Base-by-base conservation (phyloP, 2,797 vertebrate genomes). In the Scolopax bukidnonensis region DNA sequence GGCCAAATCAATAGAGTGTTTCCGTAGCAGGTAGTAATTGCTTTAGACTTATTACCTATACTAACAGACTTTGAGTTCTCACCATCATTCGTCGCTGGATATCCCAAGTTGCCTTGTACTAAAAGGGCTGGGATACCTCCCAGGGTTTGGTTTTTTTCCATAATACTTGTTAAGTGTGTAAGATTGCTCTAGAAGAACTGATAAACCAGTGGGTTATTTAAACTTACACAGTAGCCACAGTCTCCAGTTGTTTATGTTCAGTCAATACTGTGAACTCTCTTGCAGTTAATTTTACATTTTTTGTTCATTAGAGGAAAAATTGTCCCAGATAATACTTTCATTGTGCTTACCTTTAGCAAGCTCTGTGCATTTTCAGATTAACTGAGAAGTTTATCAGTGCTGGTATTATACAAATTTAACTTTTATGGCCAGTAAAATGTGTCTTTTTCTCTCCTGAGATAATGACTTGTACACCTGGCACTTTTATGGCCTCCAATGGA, bases 21-120 rank as follows among this genome's bases (percentile, higher is more conserved):
- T 96, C 92, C 68, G 14, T 95, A 96, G 85, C 81, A 95, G 69
- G 67, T 97, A 91, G 70, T 93, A 96, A 95, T 97, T 93, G 91
- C 89, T 89, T 96, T 87, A 93, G 92, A 97, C 83, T 95, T 93
- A 95, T 59, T 95, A 77, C 77, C 86, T 84, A 2, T 41, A 76
- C 71, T 74, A 88, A 95, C 61, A 92, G 87, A 70, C 77, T 88
- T 67, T 59, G 94, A 94, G 67, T 60, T 94, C 74, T 94, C 80
- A 38, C 36, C 82, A 57, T 97, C 48, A 75, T 86, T 97, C 89
- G 96, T 95, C 70, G 59, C 73, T 83, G 78, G 54, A 36, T 83
- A 84, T 84, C 76, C 84, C 75, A 80, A 5, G 94, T 50, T 69
- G 71, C 56, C 74, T 85, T 95, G 81, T 79, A 71, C 60, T 48